These are phyloP conservation scores for Cyphomyrus plagiostoma DNA, from an alignment of 2,113 vertebrate genomes.

Conservation along the genomic window DNA sequence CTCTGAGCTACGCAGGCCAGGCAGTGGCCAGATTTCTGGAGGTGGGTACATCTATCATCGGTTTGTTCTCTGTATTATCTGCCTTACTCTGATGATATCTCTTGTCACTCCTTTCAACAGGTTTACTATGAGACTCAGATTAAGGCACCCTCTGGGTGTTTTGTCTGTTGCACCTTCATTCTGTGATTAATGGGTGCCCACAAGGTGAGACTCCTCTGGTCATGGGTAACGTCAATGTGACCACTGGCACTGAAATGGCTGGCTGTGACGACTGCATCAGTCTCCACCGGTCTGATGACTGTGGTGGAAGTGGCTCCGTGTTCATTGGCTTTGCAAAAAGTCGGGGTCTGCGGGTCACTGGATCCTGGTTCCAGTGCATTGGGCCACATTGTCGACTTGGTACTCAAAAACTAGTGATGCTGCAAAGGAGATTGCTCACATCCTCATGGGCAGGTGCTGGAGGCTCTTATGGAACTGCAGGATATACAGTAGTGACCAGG, in stretches of 20 bases:
- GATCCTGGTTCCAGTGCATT: not conserved
- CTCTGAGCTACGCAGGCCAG: no score
- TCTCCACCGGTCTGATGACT: not conserved
- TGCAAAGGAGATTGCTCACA: not conserved
- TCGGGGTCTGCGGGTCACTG: not conserved
- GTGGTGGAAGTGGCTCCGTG: not conserved
- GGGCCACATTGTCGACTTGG: not conserved
- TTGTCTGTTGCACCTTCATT: not conserved
- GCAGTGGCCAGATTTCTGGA: no score
- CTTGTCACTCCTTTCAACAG: not conserved
- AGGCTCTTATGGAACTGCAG: not conserved
- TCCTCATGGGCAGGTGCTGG: not conserved
- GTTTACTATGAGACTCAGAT: not conserved
- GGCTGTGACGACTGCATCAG: not conserved
- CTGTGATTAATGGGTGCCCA: not conserved
- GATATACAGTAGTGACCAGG: not conserved
- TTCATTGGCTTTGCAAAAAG: not conserved
- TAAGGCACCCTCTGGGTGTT: no score
- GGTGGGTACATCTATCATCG: no score
- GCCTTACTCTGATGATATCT: not conserved
- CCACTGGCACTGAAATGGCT: not conserved
- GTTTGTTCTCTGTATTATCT: not conserved
- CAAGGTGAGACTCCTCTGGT: not conserved
- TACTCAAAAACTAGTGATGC: not conserved
- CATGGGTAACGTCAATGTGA: not conserved